Percentiles rank a stretch among this genome's conserved stretches.
phyloP scores from a whole-genome alignment of 1,140 invertebrate genomes.

The Arion vulgaris region DNA sequence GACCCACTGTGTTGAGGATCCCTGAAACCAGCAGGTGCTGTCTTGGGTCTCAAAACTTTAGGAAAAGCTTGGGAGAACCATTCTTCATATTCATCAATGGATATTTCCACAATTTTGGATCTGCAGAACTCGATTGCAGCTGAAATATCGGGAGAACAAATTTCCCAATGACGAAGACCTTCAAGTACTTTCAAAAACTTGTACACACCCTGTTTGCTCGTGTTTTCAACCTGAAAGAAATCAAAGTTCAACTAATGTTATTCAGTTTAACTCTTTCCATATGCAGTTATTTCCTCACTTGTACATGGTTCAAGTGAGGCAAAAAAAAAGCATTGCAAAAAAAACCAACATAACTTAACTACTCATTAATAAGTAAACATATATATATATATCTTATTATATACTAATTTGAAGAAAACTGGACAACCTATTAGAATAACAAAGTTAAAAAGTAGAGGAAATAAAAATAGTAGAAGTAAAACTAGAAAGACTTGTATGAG shows the following conservation, averaged over 20 bases:
- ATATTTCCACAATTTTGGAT: slow-evolving; percentile 69
- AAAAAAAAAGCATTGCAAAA: no score
- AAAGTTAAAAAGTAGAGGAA: no score
- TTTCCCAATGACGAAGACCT: slow-evolving; percentile 68
- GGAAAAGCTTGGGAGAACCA: slow-evolving; percentile 70
- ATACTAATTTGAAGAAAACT: no score
- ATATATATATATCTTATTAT: no score
- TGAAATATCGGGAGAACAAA: slow-evolving; percentile 70
- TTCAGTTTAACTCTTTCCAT: no score
- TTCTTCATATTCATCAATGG: slow-evolving; percentile 69
- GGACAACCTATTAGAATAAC: no score
- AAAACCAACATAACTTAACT: no score
- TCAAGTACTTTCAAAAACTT: slow-evolving; percentile 69
- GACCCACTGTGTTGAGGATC: background rate
- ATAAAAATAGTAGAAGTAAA: no score
- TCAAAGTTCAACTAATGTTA: background rate
- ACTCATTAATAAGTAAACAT: no score
- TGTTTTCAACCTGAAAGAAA: slow-evolving; percentile 65
- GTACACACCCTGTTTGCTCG: slow-evolving; percentile 64
- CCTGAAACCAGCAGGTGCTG: slow-evolving; percentile 54
- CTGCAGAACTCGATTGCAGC: slow-evolving; percentile 72
- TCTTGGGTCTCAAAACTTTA: slow-evolving; percentile 60
- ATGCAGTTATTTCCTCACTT: no score
- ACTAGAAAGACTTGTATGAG: no score
- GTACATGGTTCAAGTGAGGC: no score